Base-by-base conservation (phyloP, 2,113 vertebrate species). In the Xenus cinereus region DNA sequence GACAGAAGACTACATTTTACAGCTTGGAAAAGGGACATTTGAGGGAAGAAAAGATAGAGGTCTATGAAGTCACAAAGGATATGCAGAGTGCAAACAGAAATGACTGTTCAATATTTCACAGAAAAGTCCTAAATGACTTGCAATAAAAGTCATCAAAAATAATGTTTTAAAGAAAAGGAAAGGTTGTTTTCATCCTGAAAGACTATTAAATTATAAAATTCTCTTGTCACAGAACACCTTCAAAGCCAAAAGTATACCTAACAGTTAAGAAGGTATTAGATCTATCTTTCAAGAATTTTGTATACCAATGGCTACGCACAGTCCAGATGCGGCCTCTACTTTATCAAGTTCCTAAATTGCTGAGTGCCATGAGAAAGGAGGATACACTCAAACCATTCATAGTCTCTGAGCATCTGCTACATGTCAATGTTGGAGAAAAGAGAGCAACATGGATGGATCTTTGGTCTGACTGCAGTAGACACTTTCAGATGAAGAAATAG, bases 101-200 rank as follows among this genome's bases (percentile, higher is more conserved):
- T 27, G 7, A 57, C 12, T 21, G 14, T 9, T 64, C 10, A 12
- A 6, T 56, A 64, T 78, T 77, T 84, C 54, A 57, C 54, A 35
- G 0, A 0, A 0, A 88, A 72, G 26, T n/a, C 21, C 32, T 60
- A 20, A 80, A 77, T 18, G 24, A 17, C 13, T 43, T 82, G 7
- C 32, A 74, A 37, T 39, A 66, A 26, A 76, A 64, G 43, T 45
- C 20, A 84, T 14, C 4, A 51, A 24, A 10, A 91, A 68, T 9
- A 69, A 35, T 3, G 4, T 48, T 64, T 71, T 35, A 19, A n/a
- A 63, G 62, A 84, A 67, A 87, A 43, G 4, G 3, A 63, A 73
- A 4, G 3, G 21, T 15, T 48, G 9, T 26, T 84, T 83, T 80
- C 41, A 73, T 51, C 32, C 53, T 71, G 12, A 24, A 82, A 71